These are phyloP conservation scores for Lepidotrigona ventralis DNA, from an alignment of 1,140 invertebrate species.

Conservation along the genomic window DNA sequence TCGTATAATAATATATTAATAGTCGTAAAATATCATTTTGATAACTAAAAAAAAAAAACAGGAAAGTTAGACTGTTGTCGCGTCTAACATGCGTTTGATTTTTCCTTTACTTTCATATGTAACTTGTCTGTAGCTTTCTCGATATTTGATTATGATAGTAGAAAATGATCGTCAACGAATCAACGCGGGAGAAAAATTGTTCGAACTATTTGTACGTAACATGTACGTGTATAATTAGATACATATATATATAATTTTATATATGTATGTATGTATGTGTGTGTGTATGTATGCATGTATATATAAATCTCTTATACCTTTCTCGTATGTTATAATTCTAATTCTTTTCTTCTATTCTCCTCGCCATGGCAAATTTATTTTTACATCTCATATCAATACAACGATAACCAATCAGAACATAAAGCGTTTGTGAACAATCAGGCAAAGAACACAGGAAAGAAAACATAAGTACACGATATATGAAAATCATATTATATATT, in stretches of 20 bases:
- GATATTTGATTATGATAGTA: slow-evolving; percentile 19
- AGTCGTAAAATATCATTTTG: slow-evolving; percentile 28
- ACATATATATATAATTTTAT: slow-evolving; percentile 51
- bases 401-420: slow-evolving; percentile 53
- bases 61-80: slow-evolving; percentile 58
- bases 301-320: slow-evolving; percentile 9
- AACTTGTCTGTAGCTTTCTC: no score
- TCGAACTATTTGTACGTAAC: slow-evolving; percentile 34
- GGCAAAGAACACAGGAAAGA: slow-evolving; percentile 71
- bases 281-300: neutral
- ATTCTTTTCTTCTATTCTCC: neutral
- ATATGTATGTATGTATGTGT: neutral
- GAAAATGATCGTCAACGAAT: neutral
- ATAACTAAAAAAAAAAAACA: slow-evolving; percentile 54
- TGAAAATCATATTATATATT: slow-evolving; percentile 79
- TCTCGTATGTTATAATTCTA: neutral
- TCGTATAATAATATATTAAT: slow-evolving; percentile 36
- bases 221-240: slow-evolving; percentile 55
- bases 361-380: slow-evolving; percentile 1
- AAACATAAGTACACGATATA: slow-evolving; percentile 74
- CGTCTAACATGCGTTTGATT: slow-evolving; percentile 62
- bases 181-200: slow-evolving; percentile 13
- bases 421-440: slow-evolving; percentile 53
- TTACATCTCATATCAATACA: neutral
- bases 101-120: neutral